Percentiles rank a stretch among this genome's conserved stretches.
phyloP scores from a whole-genome alignment of 1,140 invertebrate species.

The Drosophila miranda region DNA sequence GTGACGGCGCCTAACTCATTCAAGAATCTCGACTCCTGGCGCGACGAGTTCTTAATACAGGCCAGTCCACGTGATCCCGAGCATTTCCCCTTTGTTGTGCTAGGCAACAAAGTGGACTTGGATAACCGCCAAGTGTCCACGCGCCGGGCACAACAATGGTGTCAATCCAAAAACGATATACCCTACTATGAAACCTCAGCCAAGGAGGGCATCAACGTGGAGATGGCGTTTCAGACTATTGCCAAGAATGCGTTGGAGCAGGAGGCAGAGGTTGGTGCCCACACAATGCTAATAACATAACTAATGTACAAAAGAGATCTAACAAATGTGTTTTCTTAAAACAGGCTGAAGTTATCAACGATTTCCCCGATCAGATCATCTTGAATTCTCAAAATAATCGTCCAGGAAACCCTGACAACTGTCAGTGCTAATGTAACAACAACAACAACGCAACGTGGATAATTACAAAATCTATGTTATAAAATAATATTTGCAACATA shows the following conservation, averaged over 20 bases:
- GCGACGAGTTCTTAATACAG: conserved; percentile 99
- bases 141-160: conserved; percentile 99
- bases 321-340: background rate
- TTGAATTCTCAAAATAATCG: conserved; percentile 88
- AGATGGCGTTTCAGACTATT: conserved; percentile 98
- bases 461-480: conserved; percentile 75
- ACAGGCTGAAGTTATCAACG: conserved; percentile 94
- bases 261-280: conserved; percentile 86
- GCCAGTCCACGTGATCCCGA: conserved; percentile 98
- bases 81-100: conserved; percentile 99
- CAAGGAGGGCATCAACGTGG: conserved; percentile 99
- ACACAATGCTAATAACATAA: background rate
- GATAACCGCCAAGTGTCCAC: conserved; percentile 97
- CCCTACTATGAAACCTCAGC: conserved; percentile 99
- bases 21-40: conserved; percentile 99
- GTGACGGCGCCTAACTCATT: conserved; percentile 98
- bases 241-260: conserved; percentile 98
- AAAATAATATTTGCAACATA: conserved; percentile 65
- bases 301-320: background rate
- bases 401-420: conserved; percentile 89
- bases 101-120: conserved; percentile 99
- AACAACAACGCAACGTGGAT: conserved; percentile 59
- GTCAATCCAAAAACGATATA: conserved; percentile 98
- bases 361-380: conserved; percentile 98
- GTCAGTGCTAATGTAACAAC: conserved; percentile 87